Percentiles rank a stretch among this genome's conserved stretches.
These are phyloP conservation scores for Trochalopteron elliotii DNA, from an alignment of 2,113 vertebrate species.

Conservation along the genomic window DNA sequence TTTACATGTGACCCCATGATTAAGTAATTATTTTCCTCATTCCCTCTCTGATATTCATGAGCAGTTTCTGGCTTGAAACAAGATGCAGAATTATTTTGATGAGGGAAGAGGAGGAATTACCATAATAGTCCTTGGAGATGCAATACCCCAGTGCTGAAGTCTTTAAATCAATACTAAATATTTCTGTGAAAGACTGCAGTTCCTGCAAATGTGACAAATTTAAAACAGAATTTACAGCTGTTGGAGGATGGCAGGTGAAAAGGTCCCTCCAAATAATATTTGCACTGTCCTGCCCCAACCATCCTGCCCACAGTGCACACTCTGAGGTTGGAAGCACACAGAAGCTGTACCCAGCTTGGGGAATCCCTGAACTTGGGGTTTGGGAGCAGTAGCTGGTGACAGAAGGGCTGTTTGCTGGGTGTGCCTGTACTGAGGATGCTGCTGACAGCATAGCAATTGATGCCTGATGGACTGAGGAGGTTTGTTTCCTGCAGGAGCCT, in stretches of 20 bases:
- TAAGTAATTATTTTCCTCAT: not conserved
- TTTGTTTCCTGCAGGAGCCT: not conserved
- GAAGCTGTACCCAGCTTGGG: not conserved
- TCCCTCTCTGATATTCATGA: not conserved
- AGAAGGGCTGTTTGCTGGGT: not conserved
- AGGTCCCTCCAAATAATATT: not conserved
- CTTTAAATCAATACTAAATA: not conserved
- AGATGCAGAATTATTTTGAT: not conserved
- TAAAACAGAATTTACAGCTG: not conserved
- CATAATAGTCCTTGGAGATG: not conserved
- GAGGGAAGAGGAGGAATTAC: not conserved
- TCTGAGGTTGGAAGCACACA: not conserved
- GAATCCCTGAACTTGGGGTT: not conserved
- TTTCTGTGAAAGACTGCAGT: not conserved
- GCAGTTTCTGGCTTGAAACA: not conserved
- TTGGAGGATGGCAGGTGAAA: not conserved
- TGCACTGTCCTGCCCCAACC: not conserved
- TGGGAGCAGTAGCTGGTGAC: not conserved
- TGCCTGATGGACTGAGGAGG: not conserved
- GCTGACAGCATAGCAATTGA: accelerated
- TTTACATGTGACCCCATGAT: not conserved
- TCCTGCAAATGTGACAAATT: not conserved
- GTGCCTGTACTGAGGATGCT: not conserved
- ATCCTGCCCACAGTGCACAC: not conserved
- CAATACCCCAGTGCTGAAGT: not conserved